A percentile compares a stretch with the other conserved stretches of the same genome.
These are phyloP conservation scores for Pelodytes ibericus DNA, from an alignment of 2,797 vertebrate species.

Conservation along the genomic window DNA sequence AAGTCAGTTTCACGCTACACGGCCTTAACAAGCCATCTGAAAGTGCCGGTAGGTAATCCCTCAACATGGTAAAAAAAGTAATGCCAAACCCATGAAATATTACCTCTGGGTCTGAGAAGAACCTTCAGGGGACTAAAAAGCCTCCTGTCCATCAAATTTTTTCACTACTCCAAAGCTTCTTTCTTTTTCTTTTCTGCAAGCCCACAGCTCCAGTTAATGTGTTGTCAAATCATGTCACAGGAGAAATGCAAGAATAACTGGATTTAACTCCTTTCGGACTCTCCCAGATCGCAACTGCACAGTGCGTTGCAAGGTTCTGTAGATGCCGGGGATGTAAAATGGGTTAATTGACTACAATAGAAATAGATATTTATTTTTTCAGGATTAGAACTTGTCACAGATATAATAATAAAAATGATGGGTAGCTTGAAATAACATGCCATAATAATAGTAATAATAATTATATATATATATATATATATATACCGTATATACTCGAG, in stretches of 20 bases:
- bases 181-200: constrained; percentile 4
- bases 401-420: background rate
- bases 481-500: too few species aligned
- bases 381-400: background rate
- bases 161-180: constrained; percentile 5
- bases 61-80: constrained; percentile 13
- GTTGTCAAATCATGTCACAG: constrained; percentile 34
- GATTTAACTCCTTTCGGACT: constrained; percentile 18
- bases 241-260: constrained; percentile 12
- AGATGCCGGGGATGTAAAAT: background rate
- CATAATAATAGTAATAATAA: background rate
- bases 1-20: constrained; percentile 17
- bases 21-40: constrained; percentile 35
- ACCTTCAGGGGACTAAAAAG: constrained; percentile 39
- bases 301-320: background rate
- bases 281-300: background rate
- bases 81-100: constrained; percentile 28
- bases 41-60: constrained; percentile 29
- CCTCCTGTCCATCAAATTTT: constrained; percentile 32
- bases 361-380: background rate
- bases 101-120: constrained; percentile 17
- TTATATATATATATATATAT: too few species aligned
- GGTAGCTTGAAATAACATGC: background rate
- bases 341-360: constrained; percentile 14
- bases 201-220: constrained; percentile 29